These are phyloP conservation scores for Pollenia angustigena DNA, from an alignment of 2,888 invertebrate species.

Conservation along the genomic window DNA sequence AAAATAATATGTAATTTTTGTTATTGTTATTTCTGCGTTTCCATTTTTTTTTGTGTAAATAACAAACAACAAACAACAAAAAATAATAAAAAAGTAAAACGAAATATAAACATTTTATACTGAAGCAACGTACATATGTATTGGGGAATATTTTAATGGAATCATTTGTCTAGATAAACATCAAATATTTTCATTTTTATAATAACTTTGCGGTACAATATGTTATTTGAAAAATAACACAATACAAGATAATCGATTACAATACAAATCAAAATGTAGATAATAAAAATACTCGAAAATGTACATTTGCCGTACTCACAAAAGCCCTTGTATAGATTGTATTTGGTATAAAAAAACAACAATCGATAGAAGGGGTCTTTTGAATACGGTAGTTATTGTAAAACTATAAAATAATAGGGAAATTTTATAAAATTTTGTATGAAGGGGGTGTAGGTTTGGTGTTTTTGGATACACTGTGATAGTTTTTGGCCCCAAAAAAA, in stretches of 20 bases:
- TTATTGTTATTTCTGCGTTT: background rate
- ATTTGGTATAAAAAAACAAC: too few species aligned
- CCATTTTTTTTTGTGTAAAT: background rate
- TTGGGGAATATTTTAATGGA: conserved; percentile 21
- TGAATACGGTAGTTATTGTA: background rate
- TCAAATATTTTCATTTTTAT: conserved; percentile 26
- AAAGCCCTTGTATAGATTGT: too few species aligned
- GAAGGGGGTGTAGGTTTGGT: background rate
- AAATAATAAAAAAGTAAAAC: background rate
- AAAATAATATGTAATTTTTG: conserved; percentile 10
- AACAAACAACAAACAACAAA: background rate
- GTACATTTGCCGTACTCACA: background rate
- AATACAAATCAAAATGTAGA: conserved; percentile 40
- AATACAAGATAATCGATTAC: conserved; percentile 29
- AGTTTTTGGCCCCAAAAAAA: too few species aligned
- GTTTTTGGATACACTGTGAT: background rate
- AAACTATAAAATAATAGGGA: conserved; percentile 11
- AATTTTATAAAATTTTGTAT: background rate
- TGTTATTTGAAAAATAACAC: background rate
- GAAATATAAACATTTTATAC: background rate
- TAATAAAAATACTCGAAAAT: conserved; percentile 10
- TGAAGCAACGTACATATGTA: background rate
- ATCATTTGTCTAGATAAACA: conserved; percentile 43
- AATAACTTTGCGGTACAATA: conserved; percentile 8
- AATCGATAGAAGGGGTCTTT: too few species aligned